These are phyloP conservation scores for Elmis aenea DNA, from an alignment of 2,888 invertebrate species.

Conservation along the genomic window DNA sequence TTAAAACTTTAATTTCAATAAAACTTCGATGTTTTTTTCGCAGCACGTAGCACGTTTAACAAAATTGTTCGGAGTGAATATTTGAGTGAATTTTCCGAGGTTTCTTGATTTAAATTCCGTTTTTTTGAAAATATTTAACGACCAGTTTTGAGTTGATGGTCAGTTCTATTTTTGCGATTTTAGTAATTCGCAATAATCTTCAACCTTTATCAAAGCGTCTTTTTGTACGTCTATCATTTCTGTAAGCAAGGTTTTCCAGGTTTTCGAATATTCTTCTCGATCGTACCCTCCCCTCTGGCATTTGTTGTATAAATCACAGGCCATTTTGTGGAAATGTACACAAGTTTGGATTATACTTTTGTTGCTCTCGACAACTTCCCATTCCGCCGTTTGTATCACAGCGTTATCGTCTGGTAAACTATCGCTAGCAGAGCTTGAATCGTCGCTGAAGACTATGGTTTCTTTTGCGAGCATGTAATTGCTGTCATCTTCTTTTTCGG, in stretches of 20 bases:
- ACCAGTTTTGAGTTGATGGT: too few species aligned
- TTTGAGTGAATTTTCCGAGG: too few species aligned
- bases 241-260: conserved; percentile 38
- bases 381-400: conserved; percentile 83
- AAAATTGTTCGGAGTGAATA: too few species aligned
- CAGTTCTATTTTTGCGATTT: conserved; percentile 22
- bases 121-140: too few species aligned
- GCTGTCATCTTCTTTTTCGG: conserved; percentile 25
- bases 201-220: conserved; percentile 36
- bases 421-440: conserved; percentile 12
- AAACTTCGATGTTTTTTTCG: too few species aligned
- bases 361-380: conserved; percentile 88
- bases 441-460: conserved; percentile 2
- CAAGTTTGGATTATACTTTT: conserved; percentile 71
- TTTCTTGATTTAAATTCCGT: too few species aligned
- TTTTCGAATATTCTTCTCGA: conserved; percentile 53
- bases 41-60: too few species aligned
- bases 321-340: conserved; percentile 68
- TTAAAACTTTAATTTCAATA: too few species aligned
- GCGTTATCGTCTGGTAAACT: conserved; percentile 60
- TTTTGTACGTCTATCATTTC: conserved; percentile 41
- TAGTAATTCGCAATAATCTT: conserved; percentile 36
- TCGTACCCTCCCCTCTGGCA: conserved; percentile 90
- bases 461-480: conserved; percentile 1
- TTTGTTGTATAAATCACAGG: conserved; percentile 67